Percentiles rank a stretch among this genome's conserved stretches.
phyloP scores from a whole-genome alignment of 2,888 invertebrate genomes.

The Tortrix viridana region DNA sequence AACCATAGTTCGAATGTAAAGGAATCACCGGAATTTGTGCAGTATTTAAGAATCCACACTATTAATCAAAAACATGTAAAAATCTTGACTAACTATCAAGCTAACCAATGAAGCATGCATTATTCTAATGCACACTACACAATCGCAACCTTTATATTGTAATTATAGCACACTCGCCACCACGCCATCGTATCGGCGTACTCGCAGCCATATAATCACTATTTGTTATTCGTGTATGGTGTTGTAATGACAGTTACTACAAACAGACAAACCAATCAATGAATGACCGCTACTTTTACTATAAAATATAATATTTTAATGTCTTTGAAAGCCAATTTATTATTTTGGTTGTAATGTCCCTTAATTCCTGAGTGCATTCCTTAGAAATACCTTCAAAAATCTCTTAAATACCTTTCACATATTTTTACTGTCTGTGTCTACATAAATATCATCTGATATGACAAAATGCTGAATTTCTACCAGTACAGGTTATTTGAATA shows the following conservation, averaged over 20 bases:
- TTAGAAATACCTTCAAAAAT: not conserved
- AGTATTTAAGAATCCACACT: too few relatives aligned
- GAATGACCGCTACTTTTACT: too few relatives aligned
- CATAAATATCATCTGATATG: not conserved
- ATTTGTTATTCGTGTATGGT: conserved; percentile 25
- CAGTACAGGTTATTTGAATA: not conserved
- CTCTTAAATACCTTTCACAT: not conserved
- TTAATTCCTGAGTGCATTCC: too few relatives aligned
- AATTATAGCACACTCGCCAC: conserved; percentile 8
- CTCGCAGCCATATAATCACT: conserved; percentile 1
- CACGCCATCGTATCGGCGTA: conserved; percentile 29
- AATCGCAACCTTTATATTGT: conserved; percentile 17
- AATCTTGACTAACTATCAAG: not conserved
- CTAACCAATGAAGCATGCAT: conserved; percentile 1
- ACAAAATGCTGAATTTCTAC: not conserved
- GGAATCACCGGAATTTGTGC: too few relatives aligned
- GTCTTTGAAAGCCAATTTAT: too few relatives aligned
- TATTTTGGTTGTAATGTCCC: too few relatives aligned
- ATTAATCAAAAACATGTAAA: too few relatives aligned
- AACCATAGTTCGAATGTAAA: too few relatives aligned
- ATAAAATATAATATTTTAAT: too few relatives aligned
- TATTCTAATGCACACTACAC: conserved; percentile 30
- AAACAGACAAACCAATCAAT: conserved; percentile 17
- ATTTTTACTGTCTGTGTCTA: not conserved
- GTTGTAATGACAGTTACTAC: conserved; percentile 27